Evolutionary conservation across 2,797 vertebrate genomes (phyloP), one percentile per base, ranked within the genome.

Genomic region (Eidolon dupreanum): DNA sequence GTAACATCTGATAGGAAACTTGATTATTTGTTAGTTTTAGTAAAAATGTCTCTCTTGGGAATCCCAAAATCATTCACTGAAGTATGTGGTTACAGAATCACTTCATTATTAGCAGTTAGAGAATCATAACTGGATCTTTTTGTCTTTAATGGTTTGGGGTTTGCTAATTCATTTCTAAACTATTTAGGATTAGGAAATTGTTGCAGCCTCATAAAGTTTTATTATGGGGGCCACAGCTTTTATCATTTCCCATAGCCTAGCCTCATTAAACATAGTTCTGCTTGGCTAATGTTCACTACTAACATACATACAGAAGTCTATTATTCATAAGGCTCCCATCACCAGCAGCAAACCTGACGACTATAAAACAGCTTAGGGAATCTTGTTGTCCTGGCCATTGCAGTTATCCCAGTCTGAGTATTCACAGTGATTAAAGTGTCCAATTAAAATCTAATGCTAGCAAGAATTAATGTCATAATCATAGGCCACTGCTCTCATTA

Each of bases 1-100:
- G 28, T 63, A 71, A 86, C 6, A 66, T 79, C 19, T 66, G 61
- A 46, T 36, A 68, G n/a, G 7, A 31, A 94, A 75, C 7, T 57
- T 68, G 24, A 38, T 46, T 83, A 31, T 46, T 66, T 81, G 8
- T 77, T 81, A 84, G 65, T 85, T 66, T 77, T 73, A 19, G 13
- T 73, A 89, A 89, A 90, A 90, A 53, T 49, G 3, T 88, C 41
- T 93, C 31, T 94, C 11, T 94, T 83, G 66, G 49, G 66, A 94
- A 79, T 89, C 33, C 17, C 41, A 6, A 92, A 96, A 61, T 71
- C 74, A n/a, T 51, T 53, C 16, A 16, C 19, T 59, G 19, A 94
- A 63, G 22, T 46, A n/a, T 75, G 15, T 65, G 10, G 28, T 65
- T 90, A 63, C 3, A 88, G 77, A 90, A 83, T 41, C 7, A 24